phyloP scores from a whole-genome alignment of 2,888 invertebrate genomes.

The Nephrotoma appendiculata region DNA sequence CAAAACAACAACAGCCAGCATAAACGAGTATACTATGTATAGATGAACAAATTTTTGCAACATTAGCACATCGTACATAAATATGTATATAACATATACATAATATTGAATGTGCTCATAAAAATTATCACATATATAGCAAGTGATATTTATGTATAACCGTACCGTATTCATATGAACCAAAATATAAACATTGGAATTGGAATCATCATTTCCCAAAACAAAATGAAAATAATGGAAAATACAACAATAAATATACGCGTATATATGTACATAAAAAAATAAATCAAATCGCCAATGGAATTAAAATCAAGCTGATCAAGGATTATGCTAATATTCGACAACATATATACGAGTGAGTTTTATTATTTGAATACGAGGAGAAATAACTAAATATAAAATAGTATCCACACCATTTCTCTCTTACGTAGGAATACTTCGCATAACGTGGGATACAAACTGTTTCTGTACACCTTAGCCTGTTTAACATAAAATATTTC shows the following conservation, averaged over 20 bases:
- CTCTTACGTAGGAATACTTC: neutral
- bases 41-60: neutral
- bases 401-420: neutral
- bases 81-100: neutral
- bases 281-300: neutral
- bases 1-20: neutral
- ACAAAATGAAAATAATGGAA: neutral
- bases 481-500: too few species aligned
- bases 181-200: neutral
- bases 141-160: neutral
- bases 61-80: neutral
- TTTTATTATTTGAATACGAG: neutral
- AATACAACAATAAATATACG: neutral
- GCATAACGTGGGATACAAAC: neutral
- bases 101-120: neutral
- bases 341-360: neutral
- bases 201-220: neutral
- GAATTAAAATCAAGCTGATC: neutral
- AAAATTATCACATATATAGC: neutral
- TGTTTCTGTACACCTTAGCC: too few species aligned
- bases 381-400: neutral
- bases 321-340: neutral
- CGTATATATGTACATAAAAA: neutral
- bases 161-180: neutral
- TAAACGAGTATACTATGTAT: neutral